Evolutionary conservation across 2,797 vertebrate genomes (phyloP), one percentile per base, ranked within the genome.

Genomic region (Mus spretus): DNA sequence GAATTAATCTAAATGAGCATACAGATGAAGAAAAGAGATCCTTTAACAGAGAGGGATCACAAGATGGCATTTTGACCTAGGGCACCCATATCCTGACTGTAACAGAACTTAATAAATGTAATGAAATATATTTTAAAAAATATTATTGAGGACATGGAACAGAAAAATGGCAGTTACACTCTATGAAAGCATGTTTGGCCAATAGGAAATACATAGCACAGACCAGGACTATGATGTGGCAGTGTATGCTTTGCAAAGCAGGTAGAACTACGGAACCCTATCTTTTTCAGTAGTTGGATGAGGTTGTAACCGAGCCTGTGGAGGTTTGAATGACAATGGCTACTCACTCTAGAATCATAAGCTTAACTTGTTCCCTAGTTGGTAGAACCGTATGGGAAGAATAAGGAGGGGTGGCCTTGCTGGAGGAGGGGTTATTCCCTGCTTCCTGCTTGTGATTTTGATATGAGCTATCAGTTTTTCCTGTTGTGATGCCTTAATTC

Each of bases 51-150:
- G 44, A 80, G 28, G 15, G 34, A 3, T n/a, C 34, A 3, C 6
- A n/a, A 67, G 77, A 80, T 31, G 10, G 50, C 63, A 20, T 20
- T 53, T 28, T 63, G 6, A 5, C 7, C 26, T 8, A 86, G 65
- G 6, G 15, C 31, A 19, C 74, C 44, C 0, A 1, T 44, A 26
- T 53, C 40, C 26, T 82, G 47, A 84, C 4, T 47, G 63, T 47
- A 88, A 83, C 79, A 10, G 1, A 13, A 86, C 55, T 91, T 92
- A 81, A 31, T 91, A 87, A 95, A 67, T 37, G 57, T 50, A 44
- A 78, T 59, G 44, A 57, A 95, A 86, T 59, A 44, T 59, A 44
- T 80, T 10, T 72, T 91, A 50, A 93, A 59, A 50, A 93, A 59
- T 79, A 74, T 91, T 79, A 75, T 47, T 65, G 47, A 44, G 1